Base-by-base conservation (phyloP, 2,888 invertebrate genomes). In the Doris montereyensis region DNA sequence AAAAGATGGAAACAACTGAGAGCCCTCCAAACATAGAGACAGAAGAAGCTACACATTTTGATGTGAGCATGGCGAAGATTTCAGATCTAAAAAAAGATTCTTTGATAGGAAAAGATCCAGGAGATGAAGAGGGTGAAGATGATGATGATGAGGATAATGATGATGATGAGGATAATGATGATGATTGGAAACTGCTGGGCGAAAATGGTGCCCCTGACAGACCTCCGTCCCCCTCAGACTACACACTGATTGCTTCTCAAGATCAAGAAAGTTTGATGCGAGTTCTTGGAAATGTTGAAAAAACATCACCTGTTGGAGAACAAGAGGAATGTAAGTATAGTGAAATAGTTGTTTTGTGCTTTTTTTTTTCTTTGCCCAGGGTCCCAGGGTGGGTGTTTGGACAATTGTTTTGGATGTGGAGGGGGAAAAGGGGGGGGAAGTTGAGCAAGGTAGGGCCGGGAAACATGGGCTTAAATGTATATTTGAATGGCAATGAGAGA, bases 171-270 rank as follows among this genome's bases (percentile, higher is more conserved):
- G 81, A 80, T 24, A 76, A 72, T 13, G 80, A 78, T 26, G 78
- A 79, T 32, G 77, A 71, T 1, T 73, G 75, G 58, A 62, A 58
- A 30, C 65, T 81, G 78, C 77, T 60, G 13, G 72, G 74, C 3
- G 81, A 78, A 5, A 73, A 76, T 13, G 62, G 26, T 5, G 65
- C 26, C 2, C 73, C 77, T 4, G 89, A 88, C 26, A 73, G 88
- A 24, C 90, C 90, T 30, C 90, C 89, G 26, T 90, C 90, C 21
- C 90, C 90, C 30, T 88, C 90, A 57, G 88, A 90, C 68, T 90
- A 87, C 76, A 90, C 90, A 1, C 83, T 90, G 34, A 85, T 90
- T 34, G 85, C 87, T 24, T 88, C 88, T 34, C 87, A 87, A 76
- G 88, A 89, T 74, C 87, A 88, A 81, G 88, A 88, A 41, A 86